A percentile compares a stretch with the other conserved stretches of the same genome.
Conservation (phyloP, 1,140 invertebrate species). For the Microplitis demolitor region DNA sequence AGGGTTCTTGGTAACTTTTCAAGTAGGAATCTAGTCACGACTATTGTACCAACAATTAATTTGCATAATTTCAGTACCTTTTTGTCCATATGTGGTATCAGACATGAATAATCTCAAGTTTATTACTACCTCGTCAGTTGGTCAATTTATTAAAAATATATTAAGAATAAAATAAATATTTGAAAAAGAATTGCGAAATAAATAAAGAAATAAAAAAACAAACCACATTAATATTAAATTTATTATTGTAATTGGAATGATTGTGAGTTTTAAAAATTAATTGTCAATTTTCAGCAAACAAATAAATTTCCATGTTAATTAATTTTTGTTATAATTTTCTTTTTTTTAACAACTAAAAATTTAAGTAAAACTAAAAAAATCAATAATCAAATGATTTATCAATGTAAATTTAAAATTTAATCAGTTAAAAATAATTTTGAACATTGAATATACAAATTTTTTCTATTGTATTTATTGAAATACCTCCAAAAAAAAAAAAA, state of each 20-base stretch:
- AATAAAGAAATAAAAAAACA: too few species aligned
- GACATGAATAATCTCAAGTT: conserved; percentile 60
- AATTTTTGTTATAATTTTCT: too few species aligned
- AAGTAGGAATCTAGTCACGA: conserved; percentile 68
- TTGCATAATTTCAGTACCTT: conserved; percentile 79
- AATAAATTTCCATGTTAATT: too few species aligned
- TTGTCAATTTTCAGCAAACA: too few species aligned
- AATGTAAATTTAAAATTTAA: too few species aligned
- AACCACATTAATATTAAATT: too few species aligned
- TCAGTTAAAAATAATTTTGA: background rate
- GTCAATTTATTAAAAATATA: conserved; percentile 28
- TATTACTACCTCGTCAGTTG: conserved; percentile 4
- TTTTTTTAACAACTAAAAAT: too few species aligned
- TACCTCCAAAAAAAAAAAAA: background rate
- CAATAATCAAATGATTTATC: too few species aligned
- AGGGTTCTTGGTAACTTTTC: conserved; percentile 63
- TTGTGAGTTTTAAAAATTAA: too few species aligned
- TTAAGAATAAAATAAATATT: background rate
- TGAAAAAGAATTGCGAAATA: too few species aligned
- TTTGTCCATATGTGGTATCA: conserved; percentile 74
- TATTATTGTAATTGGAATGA: too few species aligned
- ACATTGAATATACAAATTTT: conserved; percentile 15
- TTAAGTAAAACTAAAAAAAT: too few species aligned
- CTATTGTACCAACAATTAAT: conserved; percentile 76
- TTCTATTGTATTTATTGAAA: conserved; percentile 8